These are phyloP conservation scores for Bursaphelenchus mucronatus DNA, from an alignment of 1,140 invertebrate genomes.

Conservation along the genomic window DNA sequence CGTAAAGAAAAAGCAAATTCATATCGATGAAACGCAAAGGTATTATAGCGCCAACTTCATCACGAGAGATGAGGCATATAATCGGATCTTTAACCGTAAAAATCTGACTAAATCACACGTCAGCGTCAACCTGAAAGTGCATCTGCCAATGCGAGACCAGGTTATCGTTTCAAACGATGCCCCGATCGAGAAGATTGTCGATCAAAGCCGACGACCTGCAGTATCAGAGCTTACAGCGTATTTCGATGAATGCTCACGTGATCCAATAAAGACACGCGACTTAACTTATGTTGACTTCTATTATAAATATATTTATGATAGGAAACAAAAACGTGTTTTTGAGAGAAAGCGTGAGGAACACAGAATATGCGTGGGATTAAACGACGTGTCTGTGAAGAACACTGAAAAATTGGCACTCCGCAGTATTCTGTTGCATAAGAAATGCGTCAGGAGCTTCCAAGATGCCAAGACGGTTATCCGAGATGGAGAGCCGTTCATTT, in stretches of 20 bases:
- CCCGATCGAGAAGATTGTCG: background rate
- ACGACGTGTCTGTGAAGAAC: background rate
- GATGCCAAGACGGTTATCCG: background rate
- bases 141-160: background rate
- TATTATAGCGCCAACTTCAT: no score
- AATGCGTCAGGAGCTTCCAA: background rate
- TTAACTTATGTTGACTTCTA: constrained; percentile 1
- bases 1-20: no score
- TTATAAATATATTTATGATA: background rate
- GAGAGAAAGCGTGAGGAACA: background rate
- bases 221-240: constrained; percentile 2
- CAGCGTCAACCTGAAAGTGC: no score
- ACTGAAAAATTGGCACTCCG: background rate
- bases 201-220: background rate
- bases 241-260: background rate
- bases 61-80: no score
- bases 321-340: background rate
- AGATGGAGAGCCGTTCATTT: background rate
- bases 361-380: background rate
- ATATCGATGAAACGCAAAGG: no score
- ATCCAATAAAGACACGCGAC: background rate
- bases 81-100: no score
- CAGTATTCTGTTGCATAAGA: background rate
- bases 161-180: background rate
- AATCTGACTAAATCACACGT: no score